Evolutionary conservation across 2,888 invertebrate genomes (phyloP).

Genomic region (Tachystola acroxantha): DNA sequence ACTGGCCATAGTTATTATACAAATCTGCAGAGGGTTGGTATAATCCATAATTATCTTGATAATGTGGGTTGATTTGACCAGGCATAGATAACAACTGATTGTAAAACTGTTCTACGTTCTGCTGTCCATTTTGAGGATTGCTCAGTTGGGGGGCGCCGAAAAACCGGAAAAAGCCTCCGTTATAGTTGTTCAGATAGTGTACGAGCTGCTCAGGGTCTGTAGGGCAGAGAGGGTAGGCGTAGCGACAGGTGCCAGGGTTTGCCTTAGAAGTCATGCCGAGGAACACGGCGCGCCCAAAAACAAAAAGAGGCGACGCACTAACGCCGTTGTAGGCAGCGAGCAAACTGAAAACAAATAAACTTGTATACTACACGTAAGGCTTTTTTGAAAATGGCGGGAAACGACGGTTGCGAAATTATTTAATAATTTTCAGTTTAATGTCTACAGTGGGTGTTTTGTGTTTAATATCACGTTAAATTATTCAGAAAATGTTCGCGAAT

Average conservation of each 20-base stretch:
- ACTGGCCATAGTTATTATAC: constrained; percentile 13
- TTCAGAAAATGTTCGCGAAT: too few relatives aligned
- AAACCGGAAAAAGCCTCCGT: constrained; percentile 90
- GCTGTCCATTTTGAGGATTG: constrained; percentile 11
- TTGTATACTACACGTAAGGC: constrained; percentile 2
- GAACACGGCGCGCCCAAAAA: constrained; percentile 86
- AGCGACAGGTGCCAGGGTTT: constrained; percentile 77
- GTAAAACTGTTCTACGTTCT: constrained; percentile 56
- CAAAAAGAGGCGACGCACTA: constrained; percentile 81
- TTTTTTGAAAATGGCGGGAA: too few relatives aligned
- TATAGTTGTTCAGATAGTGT: constrained; percentile 89
- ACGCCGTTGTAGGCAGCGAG: constrained; percentile 76
- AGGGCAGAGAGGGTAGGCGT: constrained; percentile 86
- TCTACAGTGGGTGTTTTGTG: too few relatives aligned
- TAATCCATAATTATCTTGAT: constrained; percentile 12
- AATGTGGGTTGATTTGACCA: too few relatives aligned
- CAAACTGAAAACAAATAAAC: constrained; percentile 60
- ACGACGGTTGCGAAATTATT: too few relatives aligned
- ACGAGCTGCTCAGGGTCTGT: constrained; percentile 84
- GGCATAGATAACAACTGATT: constrained; percentile 36
- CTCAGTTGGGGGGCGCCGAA: constrained; percentile 75
- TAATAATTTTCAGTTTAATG: too few relatives aligned
- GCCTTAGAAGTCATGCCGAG: constrained; percentile 84
- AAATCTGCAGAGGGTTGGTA: constrained; percentile 9
- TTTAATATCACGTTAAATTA: too few relatives aligned